Evolutionary conservation across 2,797 vertebrate genomes (phyloP).

Genomic region (Sparidentex hasta): DNA sequence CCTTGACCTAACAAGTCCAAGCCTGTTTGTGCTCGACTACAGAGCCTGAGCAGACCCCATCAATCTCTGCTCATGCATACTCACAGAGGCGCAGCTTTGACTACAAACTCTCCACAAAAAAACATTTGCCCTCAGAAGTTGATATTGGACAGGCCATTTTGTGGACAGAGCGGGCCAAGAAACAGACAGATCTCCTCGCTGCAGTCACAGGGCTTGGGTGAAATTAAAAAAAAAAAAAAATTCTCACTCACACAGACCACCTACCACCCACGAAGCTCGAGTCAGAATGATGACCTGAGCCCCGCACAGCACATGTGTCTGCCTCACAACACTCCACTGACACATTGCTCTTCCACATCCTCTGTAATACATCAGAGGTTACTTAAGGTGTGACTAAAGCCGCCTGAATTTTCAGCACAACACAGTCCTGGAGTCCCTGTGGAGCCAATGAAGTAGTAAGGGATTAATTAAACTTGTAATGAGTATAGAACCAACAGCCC

Average conservation of each 20-base stretch:
- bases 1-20: slow-evolving; percentile 34
- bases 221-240: slow-evolving; percentile 50
- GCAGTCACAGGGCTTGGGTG: slow-evolving; percentile 15
- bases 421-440: slow-evolving; percentile 63
- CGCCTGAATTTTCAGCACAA: slow-evolving; percentile 64
- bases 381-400: slow-evolving; percentile 70
- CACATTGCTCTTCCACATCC: slow-evolving; percentile 44
- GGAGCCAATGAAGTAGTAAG: slow-evolving; percentile 73
- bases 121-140: slow-evolving; percentile 55
- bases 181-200: slow-evolving; percentile 29
- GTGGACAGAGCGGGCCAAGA: slow-evolving; percentile 33
- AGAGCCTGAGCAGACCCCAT: slow-evolving; percentile 37
- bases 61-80: slow-evolving; percentile 17
- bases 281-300: slow-evolving; percentile 39
- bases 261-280: slow-evolving; percentile 41
- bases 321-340: slow-evolving; percentile 49
- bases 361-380: slow-evolving; percentile 68
- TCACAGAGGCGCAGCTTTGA: slow-evolving; percentile 44
- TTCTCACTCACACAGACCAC: slow-evolving; percentile 40
- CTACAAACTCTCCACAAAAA: slow-evolving; percentile 42
- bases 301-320: slow-evolving; percentile 28
- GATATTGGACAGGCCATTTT: slow-evolving; percentile 58
- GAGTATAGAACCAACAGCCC: slow-evolving; percentile 72
- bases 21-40: slow-evolving; percentile 32
- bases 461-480: slow-evolving; percentile 84